phyloP scores from a whole-genome alignment of 2,888 invertebrate genomes.

The Pollenia angustigena region DNA sequence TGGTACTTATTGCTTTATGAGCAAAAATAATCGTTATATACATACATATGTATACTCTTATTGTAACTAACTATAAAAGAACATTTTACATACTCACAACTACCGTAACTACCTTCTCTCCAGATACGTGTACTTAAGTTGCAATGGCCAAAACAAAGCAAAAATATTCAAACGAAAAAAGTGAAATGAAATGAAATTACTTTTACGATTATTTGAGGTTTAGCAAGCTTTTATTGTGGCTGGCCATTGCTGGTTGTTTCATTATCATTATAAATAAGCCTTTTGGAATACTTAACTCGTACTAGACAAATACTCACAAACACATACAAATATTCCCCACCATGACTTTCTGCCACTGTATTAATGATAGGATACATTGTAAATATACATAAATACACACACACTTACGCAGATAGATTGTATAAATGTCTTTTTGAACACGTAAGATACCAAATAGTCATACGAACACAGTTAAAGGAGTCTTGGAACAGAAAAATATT shows the following conservation, averaged over 20 bases:
- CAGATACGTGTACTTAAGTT: slow-evolving; percentile 43
- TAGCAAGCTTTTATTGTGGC: slow-evolving; percentile 77
- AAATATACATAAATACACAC: neutral
- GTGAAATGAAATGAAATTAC: slow-evolving; percentile 74
- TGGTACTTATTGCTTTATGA: slow-evolving; percentile 42
- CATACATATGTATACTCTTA: neutral
- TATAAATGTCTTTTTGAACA: neutral
- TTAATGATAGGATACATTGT: slow-evolving; percentile 1
- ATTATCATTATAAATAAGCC: slow-evolving; percentile 60
- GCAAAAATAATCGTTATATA: slow-evolving; percentile 46
- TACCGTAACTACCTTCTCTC: neutral
- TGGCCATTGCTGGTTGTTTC: slow-evolving; percentile 64
- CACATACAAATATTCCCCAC: neutral
- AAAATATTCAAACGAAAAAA: slow-evolving; percentile 38
- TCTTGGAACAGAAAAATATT: slow-evolving; percentile 51
- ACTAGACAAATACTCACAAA: neutral
- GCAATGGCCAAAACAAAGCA: slow-evolving; percentile 68
- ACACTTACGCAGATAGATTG: too few species aligned
- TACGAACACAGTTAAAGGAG: slow-evolving; percentile 18
- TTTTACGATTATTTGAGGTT: slow-evolving; percentile 83
- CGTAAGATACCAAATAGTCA: neutral
- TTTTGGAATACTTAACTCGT: slow-evolving; percentile 13
- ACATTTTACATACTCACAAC: slow-evolving; percentile 12
- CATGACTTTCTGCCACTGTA: neutral
- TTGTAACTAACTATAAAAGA: slow-evolving; percentile 7